Evolutionary conservation across 1,140 invertebrate genomes (phyloP), one percentile per base, ranked within the genome.

Genomic region (Armadillidium nasatum): DNA sequence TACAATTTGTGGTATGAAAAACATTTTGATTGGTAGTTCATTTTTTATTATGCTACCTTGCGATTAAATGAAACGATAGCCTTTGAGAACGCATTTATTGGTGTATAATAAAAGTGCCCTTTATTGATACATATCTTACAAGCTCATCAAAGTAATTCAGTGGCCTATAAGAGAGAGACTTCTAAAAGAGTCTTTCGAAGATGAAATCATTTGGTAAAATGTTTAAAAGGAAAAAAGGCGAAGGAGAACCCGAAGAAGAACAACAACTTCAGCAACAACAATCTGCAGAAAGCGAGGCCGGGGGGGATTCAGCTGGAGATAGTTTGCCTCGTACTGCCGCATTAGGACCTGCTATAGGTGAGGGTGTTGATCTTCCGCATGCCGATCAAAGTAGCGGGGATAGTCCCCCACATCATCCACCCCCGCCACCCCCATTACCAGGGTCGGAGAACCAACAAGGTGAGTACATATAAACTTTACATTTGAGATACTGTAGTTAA

Each of bases 161-260:
- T 15, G 50, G 2, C 50, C 50, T 60, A 15, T 7, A 3, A 60
- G 19, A 60, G 11, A 60, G 19, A 60, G 11, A 15, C 50, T 60
- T 60, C 7, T 2, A 19, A 60, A 60, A 33, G 6, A 33, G 33
- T 33, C 33, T 33, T 33, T 60, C 72, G 9, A 60, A 21, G 19
- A 78, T 78, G 76, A 78, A 78, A 60, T 74, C 76, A 45, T 74
- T 78, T 46, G 76, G 77, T 13, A 78, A 78, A 74, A 78, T 78
- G 77, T 76, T 78, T 50, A 78, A 78, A 44, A 45, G 74, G 9
- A 76, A 76, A 66, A 78, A 78, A 66, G 77, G 46, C 67, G 76
- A 78, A 44, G 77, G 74, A 23, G 77, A 76, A 22, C 46, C 71
- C 4, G 77, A 78, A 71, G 77, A 78, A 66, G 73, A 76, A 15